Evolutionary conservation across 2,888 invertebrate genomes (phyloP).

Genomic region (Atherix ibis): DNA sequence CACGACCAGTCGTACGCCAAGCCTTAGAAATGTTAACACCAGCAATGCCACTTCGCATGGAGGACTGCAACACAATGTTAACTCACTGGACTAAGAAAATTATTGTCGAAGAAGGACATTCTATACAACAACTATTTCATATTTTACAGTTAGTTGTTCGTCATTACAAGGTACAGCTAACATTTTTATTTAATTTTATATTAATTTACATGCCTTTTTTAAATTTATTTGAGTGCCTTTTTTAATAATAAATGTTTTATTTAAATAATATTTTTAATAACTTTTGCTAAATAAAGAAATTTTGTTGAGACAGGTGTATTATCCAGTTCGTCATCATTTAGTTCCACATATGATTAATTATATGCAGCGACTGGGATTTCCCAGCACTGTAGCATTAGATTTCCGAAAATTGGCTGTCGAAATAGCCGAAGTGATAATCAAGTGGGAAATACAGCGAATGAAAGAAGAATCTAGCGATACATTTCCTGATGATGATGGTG

Average conservation of each 20-base stretch:
- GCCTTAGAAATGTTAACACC: conserved; percentile 94
- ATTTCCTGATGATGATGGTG: conserved; percentile 10
- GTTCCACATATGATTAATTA: conserved; percentile 91
- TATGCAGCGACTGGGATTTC: conserved; percentile 84
- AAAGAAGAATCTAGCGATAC: conserved; percentile 49
- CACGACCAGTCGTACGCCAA: conserved; percentile 81
- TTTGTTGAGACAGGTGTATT: conserved; percentile 93
- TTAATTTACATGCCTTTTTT: conserved; percentile 1
- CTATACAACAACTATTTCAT: conserved; percentile 89
- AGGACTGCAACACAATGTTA: conserved; percentile 90
- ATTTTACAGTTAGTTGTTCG: conserved; percentile 87
- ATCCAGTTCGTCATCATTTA: conserved; percentile 86
- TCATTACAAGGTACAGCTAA: conserved; percentile 62
- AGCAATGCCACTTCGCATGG: conserved; percentile 87
- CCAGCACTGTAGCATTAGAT: conserved; percentile 73
- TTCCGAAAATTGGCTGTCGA: conserved; percentile 88
- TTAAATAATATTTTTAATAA: too few relatives aligned
- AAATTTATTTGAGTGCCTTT: too few relatives aligned
- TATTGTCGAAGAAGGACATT: conserved; percentile 94
- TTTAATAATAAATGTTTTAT: too few relatives aligned
- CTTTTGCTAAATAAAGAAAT: too few relatives aligned
- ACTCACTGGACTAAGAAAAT: conserved; percentile 99
- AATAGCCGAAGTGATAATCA: conserved; percentile 90
- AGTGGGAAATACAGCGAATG: conserved; percentile 87
- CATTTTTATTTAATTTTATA: conserved; percentile 6